Conservation (phyloP, 2,888 invertebrate species). For the Pycnomerus fuliginosus region DNA sequence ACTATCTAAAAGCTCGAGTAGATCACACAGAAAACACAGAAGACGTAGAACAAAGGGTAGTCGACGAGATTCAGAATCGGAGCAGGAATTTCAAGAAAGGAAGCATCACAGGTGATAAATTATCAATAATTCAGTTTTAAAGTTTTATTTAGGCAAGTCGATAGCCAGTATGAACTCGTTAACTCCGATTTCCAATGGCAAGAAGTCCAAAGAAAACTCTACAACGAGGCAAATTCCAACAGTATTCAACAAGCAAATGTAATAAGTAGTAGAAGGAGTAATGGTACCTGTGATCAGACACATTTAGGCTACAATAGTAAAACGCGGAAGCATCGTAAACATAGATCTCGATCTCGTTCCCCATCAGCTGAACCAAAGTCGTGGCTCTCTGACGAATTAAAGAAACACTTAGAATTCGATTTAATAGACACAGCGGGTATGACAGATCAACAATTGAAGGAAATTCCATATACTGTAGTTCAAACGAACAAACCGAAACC, state of each 20-base stretch:
- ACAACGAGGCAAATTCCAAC: slow-evolving; percentile 57
- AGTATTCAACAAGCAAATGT: slow-evolving; percentile 71
- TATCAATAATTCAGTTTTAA: neutral
- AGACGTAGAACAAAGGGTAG: slow-evolving; percentile 74
- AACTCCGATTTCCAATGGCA: slow-evolving; percentile 89
- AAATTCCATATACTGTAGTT: slow-evolving; percentile 87
- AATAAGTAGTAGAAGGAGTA: slow-evolving; percentile 52
- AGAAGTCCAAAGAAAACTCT: slow-evolving; percentile 78
- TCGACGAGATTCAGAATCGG: slow-evolving; percentile 72
- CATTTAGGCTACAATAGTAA: slow-evolving; percentile 23
- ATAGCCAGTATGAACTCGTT: slow-evolving; percentile 66
- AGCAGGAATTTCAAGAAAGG: slow-evolving; percentile 57
- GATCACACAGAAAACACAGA: slow-evolving; percentile 74
- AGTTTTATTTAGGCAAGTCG: slow-evolving; percentile 20
- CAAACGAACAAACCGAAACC: slow-evolving; percentile 68
- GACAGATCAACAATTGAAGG: slow-evolving; percentile 81
- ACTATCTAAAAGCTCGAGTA: slow-evolving; percentile 79
- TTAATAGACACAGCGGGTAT: slow-evolving; percentile 86
- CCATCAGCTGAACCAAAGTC: slow-evolving; percentile 69
- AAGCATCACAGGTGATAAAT: slow-evolving; percentile 34
- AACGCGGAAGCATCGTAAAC: slow-evolving; percentile 38
- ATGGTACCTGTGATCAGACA: slow-evolving; percentile 21
- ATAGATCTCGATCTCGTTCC: slow-evolving; percentile 59
- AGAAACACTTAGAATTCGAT: slow-evolving; percentile 85
- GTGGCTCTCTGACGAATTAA: slow-evolving; percentile 74